Conservation (phyloP, 2,797 vertebrate genomes). For the Sciurus carolinensis region DNA sequence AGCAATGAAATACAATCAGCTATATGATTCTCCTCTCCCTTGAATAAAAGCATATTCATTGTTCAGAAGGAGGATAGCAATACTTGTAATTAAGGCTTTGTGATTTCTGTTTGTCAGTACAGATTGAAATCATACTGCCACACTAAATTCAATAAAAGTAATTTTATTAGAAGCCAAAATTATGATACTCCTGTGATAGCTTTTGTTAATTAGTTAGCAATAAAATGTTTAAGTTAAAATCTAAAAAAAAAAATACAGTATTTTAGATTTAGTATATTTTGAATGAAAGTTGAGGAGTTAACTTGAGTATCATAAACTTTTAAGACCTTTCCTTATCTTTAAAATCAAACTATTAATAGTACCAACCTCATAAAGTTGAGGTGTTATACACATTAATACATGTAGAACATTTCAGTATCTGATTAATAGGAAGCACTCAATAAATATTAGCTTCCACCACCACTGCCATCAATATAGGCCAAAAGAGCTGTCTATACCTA, state of each 20-base stretch:
- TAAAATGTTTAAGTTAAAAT: conserved; percentile 7
- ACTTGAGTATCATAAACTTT: not conserved
- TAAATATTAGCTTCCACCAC: not conserved
- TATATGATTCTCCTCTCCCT: not conserved
- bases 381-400: not conserved
- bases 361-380: not conserved
- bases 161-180: not conserved
- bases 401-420: not conserved
- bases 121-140: not conserved
- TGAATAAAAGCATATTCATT: not conserved
- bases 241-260: not conserved
- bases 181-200: not conserved
- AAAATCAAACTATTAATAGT: not conserved
- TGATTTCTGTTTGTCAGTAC: not conserved
- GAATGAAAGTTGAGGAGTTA: conserved; percentile 17
- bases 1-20: not conserved
- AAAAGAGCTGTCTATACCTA: not conserved
- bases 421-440: not conserved
- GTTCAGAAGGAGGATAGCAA: not conserved
- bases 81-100: not conserved
- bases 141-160: not conserved
- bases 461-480: not conserved
- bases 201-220: conserved; percentile 19
- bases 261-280: conserved; percentile 1
- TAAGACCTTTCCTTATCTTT: not conserved